Evolutionary conservation across 1,140 invertebrate genomes (phyloP), one percentile per base, ranked within the genome.

Genomic region (Temnothorax longispinosus): DNA sequence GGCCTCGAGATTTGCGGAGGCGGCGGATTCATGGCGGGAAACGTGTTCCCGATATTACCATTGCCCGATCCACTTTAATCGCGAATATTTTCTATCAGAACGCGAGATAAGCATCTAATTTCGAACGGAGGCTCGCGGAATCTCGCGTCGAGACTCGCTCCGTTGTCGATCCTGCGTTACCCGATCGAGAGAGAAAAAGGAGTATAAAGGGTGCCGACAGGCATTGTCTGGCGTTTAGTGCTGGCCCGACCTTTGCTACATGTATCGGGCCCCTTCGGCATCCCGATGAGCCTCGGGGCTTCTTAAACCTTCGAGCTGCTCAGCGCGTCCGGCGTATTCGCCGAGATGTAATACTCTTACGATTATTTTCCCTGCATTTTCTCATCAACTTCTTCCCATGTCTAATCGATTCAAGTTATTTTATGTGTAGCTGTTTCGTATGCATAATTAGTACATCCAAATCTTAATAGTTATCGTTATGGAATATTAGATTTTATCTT

Each of bases 211-310:
- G 90, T 91, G 90, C 90, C 90, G 90, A 91, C 90, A 76, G 85
- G 87, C 88, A 91, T 91, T 91, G 90, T 91, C 90, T 91, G 90
- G 90, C 90, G 88, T 91, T 91, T 91, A 91, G 90, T 91, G 90
- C 90, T 91, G 90, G 81, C 90, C 89, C 90, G 90, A 91, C 90
- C 90, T 91, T 89, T 89, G 86, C 88, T 91, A 88, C 89, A 87
- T 86, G 90, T 89, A 91, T 91, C 88, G 88, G 44, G 60, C 67
- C 74, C 74, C 47, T 54, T 91, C 85, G 85, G 90, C 77, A 91
- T 87, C 90, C 90, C 90, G 85, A 91, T 91, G 88, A 80, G 88
- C 76, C 69, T 64, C 65, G 58, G 50, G 65, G 54, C 85, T 87
- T 88, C 90, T 91, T 91, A 90, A 89, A 91, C 87, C 89, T 85